Evolutionary conservation across 1,140 invertebrate species (phyloP).

Genomic region (Drosophila willistoni): DNA sequence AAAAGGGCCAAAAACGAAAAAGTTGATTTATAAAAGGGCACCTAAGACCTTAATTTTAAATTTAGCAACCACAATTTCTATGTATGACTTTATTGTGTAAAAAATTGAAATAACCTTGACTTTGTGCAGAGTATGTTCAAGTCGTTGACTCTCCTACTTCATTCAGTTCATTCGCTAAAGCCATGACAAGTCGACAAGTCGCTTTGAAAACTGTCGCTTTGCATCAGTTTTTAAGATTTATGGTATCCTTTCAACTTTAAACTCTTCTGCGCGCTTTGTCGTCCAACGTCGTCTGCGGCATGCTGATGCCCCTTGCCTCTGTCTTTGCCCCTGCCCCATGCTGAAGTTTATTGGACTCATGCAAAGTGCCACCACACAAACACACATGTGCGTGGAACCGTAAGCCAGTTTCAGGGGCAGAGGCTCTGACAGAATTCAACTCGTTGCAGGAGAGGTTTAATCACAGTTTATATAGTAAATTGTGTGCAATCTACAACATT

Average conservation of each 20-base stretch:
- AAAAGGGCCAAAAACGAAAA: no score
- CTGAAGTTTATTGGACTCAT: conserved; percentile 7
- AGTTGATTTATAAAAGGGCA: no score
- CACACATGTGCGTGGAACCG: conserved; percentile 5
- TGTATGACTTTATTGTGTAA: no score
- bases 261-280: conserved; percentile 58
- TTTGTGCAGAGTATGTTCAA: no score
- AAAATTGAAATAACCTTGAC: no score
- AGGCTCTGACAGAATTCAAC: background rate
- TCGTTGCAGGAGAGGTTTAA: conserved; percentile 3
- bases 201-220: conserved; percentile 54
- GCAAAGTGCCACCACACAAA: background rate
- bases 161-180: conserved; percentile 26
- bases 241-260: conserved; percentile 80
- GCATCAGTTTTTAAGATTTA: conserved; percentile 72
- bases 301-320: background rate
- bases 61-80: no score
- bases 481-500: conserved; percentile 6
- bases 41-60: no score
- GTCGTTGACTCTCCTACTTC: background rate
- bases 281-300: conserved; percentile 36
- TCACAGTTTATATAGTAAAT: conserved; percentile 1
- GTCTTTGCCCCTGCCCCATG: background rate
- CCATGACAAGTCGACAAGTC: conserved; percentile 28
- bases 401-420: background rate